phyloP scores from a whole-genome alignment of 2,888 invertebrate species.

The Andrena camellia region DNA sequence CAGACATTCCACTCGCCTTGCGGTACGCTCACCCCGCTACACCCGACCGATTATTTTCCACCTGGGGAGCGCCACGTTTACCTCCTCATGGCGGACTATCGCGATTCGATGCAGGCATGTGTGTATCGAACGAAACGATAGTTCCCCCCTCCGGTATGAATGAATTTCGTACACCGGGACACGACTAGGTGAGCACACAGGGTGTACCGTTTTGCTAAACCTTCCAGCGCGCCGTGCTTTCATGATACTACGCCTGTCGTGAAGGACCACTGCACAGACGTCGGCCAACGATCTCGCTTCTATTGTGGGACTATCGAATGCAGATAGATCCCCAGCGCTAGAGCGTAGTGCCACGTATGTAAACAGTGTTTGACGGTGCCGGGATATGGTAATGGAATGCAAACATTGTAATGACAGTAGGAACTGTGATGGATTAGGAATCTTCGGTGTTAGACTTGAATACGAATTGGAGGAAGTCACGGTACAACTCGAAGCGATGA shows the following conservation, averaged over 20 bases:
- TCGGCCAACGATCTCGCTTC: neutral
- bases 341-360: neutral
- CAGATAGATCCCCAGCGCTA: neutral
- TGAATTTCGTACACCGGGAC: conserved; percentile 33
- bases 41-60: conserved; percentile 51
- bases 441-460: neutral
- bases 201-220: neutral
- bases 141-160: conserved; percentile 30
- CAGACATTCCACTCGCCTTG: conserved; percentile 77
- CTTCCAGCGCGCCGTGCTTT: neutral
- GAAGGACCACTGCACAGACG: neutral
- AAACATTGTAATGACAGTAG: neutral
- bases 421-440: neutral
- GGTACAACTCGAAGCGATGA: neutral
- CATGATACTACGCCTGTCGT: neutral
- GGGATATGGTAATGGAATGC: conserved; percentile 5
- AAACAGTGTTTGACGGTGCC: neutral
- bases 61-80: conserved; percentile 54
- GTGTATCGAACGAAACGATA: conserved; percentile 22
- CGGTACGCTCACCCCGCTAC: conserved; percentile 49
- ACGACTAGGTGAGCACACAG: neutral
- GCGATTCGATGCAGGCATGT: conserved; percentile 7
- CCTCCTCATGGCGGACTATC: conserved; percentile 58
- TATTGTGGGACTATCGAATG: neutral
- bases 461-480: neutral